Percentiles rank a stretch among this genome's conserved stretches.
These are phyloP conservation scores for Ivindomyrus marchei DNA, from an alignment of 2,113 vertebrate genomes.

Conservation along the genomic window DNA sequence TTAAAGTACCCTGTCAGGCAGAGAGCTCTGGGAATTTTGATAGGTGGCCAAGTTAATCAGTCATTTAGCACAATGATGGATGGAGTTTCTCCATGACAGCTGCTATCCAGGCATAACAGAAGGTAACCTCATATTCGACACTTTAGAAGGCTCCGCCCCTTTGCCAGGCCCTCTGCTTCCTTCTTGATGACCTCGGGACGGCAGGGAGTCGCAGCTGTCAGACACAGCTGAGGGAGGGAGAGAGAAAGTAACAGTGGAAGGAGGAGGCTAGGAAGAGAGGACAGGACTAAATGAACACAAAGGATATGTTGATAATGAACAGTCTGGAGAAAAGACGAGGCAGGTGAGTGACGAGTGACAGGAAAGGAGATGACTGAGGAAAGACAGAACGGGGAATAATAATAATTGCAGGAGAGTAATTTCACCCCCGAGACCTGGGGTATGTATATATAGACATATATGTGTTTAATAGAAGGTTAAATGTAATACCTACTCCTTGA, in stretches of 20 bases:
- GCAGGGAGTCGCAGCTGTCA: constrained; percentile 22
- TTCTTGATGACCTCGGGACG: not conserved
- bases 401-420: not conserved
- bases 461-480: constrained; percentile 18
- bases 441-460: not conserved
- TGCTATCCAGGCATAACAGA: not conserved
- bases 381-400: too few relatives aligned
- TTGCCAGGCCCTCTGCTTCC: constrained; percentile 23
- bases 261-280: not conserved
- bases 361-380: not conserved
- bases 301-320: not conserved
- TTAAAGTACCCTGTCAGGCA: not conserved
- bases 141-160: constrained; percentile 22
- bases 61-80: not conserved
- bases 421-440: not conserved
- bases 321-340: not conserved
- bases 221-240: not conserved
- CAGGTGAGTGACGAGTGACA: constrained; percentile 26
- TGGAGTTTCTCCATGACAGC: not conserved
- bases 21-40: not conserved
- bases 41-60: not conserved
- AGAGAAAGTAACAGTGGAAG: not conserved
- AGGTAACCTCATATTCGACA: not conserved
- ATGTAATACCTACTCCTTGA: constrained; percentile 37
- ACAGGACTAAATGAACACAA: not conserved